phyloP scores from a whole-genome alignment of 2,113 vertebrate genomes.

The Sula dactylatra region DNA sequence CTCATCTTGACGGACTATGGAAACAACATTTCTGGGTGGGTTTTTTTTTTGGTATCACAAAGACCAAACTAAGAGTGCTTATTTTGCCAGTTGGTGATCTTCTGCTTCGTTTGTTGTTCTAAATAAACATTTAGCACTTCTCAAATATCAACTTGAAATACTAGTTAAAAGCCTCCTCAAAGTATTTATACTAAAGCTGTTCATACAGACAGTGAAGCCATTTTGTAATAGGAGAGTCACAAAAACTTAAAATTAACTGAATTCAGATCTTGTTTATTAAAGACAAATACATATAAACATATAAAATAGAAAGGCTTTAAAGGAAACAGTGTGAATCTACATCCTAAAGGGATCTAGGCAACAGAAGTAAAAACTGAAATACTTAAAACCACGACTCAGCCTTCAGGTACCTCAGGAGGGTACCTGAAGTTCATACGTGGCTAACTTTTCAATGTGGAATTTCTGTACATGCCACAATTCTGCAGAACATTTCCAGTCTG shows the following conservation, averaged over 20 bases:
- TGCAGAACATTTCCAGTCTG: neutral
- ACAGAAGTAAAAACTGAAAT: neutral
- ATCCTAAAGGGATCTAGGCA: neutral
- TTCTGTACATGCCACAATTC: neutral
- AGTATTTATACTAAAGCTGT: neutral
- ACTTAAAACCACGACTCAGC: neutral
- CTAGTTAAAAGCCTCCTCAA: neutral
- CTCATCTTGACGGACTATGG: neutral
- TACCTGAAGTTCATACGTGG: neutral
- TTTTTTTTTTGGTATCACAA: neutral
- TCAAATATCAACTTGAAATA: neutral
- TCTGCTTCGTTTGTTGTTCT: neutral
- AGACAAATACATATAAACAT: neutral
- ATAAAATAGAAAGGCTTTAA: neutral
- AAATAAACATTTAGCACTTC: neutral
- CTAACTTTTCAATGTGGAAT: neutral
- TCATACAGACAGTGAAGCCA: neutral
- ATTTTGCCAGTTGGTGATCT: neutral
- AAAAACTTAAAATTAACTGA: neutral
- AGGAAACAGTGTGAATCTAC: neutral
- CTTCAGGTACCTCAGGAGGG: neutral
- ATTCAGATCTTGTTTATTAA: neutral
- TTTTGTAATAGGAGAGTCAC: neutral
- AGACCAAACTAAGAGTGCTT: neutral
- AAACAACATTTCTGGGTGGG: neutral